Evolutionary conservation across 2,888 invertebrate species (phyloP), one percentile per base, ranked within the genome.

Genomic region (Hirtodrosophila alboralis): DNA sequence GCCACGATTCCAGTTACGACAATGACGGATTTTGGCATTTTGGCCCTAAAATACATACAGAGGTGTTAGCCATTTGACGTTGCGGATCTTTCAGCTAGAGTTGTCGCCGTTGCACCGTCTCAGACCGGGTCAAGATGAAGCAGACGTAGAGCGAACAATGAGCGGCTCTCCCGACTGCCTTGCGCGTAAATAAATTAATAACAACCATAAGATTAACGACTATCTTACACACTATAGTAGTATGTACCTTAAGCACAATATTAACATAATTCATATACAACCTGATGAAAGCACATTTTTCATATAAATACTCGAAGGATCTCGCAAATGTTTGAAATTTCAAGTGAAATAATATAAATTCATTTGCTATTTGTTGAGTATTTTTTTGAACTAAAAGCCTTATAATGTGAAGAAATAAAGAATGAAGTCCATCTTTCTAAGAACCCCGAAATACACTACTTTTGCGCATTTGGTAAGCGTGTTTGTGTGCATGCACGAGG

Each of bases 21-120:
- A 78, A 75, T 78, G 75, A 77, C 80, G 73, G 69, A 73, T 80
- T 78, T 80, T 77, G 76, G 74, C 80, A 69, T 75, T 79, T 79
- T 62, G 72, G 78, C 76, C 76, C 76, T 76, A 76, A 78, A 78
- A 77, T 65, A 72, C 49, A 54, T 56, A 70, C 75, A 36, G 48
- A 78, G 78, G 76, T 75, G 75, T 53, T 75, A 76, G 77, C 75
- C 61, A 60, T 54, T 66, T 74, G 72, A 58, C 75, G 67, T 68
- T 54, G 77, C 63, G 58, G 48, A 71, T 71, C 68, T 75, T 59
- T 51, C 16, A 27, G 63, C 59, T 76, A 56, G 27, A 60, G 69
- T 61, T 61, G 65, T 65, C 62, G 61, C 61, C 49, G 63, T 40
- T 60, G 61, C 66, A 48, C 36, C 60, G 54, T 36, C 69, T 56